A percentile compares a stretch with the other conserved stretches of the same genome.
Conservation (phyloP, 2,797 vertebrate genomes). For the Hydrolagus colliei region DNA sequence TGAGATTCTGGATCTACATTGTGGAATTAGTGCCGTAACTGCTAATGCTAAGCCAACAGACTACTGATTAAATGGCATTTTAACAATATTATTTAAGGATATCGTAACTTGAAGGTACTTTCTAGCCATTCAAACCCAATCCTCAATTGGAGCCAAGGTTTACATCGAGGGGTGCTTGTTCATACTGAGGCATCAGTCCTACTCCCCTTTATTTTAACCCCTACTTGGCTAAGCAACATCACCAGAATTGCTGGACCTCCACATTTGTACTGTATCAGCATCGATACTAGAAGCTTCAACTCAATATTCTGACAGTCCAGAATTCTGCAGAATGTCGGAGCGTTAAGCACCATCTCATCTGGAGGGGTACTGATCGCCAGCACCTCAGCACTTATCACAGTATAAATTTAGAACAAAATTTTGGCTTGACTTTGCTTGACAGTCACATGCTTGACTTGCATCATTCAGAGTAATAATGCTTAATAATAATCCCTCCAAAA, state of each 20-base stretch:
- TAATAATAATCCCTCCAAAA: too few relatives aligned
- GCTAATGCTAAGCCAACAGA: not conserved
- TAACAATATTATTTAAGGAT: not conserved
- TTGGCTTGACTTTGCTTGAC: too few relatives aligned
- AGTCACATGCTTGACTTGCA: too few relatives aligned
- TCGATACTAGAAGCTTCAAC: not conserved
- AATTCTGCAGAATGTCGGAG: not conserved
- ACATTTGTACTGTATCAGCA: not conserved
- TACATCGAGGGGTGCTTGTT: too few relatives aligned
- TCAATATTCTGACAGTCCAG: not conserved
- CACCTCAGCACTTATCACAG: not conserved
- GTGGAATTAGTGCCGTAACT: not conserved
- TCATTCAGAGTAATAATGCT: too few relatives aligned
- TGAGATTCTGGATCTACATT: not conserved
- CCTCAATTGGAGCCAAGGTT: too few relatives aligned
- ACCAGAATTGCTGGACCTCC: not conserved
- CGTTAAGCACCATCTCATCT: not conserved
- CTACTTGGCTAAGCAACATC: not conserved
- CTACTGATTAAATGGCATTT: not conserved
- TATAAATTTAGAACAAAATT: not conserved
- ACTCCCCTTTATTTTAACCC: not conserved
- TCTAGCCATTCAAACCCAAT: not conserved
- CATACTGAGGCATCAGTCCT: too few relatives aligned
- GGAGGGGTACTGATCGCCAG: not conserved
- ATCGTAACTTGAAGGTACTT: not conserved